phyloP scores from a whole-genome alignment of 2,888 invertebrate genomes.

The Drosophila vallismaia region DNA sequence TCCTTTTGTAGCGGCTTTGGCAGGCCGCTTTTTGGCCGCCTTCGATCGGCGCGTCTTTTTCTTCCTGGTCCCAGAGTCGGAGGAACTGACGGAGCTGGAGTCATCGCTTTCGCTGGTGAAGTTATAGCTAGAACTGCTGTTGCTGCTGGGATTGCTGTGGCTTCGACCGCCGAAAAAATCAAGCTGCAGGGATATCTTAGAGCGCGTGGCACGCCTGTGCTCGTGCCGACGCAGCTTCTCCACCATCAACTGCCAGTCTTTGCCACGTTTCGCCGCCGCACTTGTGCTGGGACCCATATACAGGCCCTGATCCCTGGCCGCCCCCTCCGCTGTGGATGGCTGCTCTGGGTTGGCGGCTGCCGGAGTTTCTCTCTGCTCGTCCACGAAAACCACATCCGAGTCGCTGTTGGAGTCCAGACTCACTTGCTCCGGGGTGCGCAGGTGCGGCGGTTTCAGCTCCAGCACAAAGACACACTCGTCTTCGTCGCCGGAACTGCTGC shows the following conservation, averaged over 20 bases:
- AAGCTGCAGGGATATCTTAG: constrained; percentile 11
- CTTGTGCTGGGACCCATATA: constrained; percentile 81
- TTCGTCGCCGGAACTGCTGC: constrained; percentile 65
- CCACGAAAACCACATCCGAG: constrained; percentile 83
- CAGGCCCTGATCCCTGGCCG: constrained; percentile 51
- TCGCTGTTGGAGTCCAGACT: constrained; percentile 82
- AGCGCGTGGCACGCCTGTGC: constrained; percentile 37
- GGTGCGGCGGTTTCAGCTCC: constrained; percentile 83
- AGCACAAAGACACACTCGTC: constrained; percentile 83
- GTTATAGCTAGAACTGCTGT: constrained; percentile 25
- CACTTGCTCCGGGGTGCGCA: constrained; percentile 83
- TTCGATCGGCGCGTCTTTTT: constrained; percentile 38
- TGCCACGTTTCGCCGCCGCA: constrained; percentile 71
- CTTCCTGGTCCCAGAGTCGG: constrained; percentile 2
- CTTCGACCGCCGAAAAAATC: not conserved
- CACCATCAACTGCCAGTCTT: constrained; percentile 62
- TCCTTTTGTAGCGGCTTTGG: constrained; percentile 15
- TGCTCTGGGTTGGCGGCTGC: constrained; percentile 4
- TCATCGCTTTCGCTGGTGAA: constrained; percentile 24
- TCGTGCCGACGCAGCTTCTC: constrained; percentile 59
- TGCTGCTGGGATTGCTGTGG: constrained; percentile 20
- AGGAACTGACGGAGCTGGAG: constrained; percentile 23
- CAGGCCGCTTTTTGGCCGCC: constrained; percentile 33
- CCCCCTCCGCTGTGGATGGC: constrained; percentile 6
- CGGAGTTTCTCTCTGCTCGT: constrained; percentile 55